phyloP scores from a whole-genome alignment of 2,113 vertebrate genomes.

The Archilochus colubris region DNA sequence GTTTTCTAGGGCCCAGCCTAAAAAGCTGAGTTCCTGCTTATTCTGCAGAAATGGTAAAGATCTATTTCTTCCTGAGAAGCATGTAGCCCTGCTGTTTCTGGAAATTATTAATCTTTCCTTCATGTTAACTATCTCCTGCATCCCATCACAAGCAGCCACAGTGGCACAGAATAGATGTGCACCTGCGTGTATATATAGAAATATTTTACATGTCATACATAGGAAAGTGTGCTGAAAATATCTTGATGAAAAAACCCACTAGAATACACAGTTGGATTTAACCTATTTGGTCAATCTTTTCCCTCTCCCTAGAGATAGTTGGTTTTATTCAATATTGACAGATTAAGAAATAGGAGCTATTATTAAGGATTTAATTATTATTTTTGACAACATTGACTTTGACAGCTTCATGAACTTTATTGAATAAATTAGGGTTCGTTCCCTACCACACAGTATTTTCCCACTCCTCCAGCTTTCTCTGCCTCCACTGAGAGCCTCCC shows the following conservation, averaged over 20 bases:
- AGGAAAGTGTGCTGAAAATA: background rate
- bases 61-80: background rate
- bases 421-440: background rate
- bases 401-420: slow-evolving; percentile 4
- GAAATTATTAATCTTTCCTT: background rate
- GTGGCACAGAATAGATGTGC: background rate
- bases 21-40: background rate
- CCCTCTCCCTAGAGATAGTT: background rate
- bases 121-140: background rate
- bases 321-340: background rate
- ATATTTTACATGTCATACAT: background rate
- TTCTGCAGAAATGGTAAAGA: background rate
- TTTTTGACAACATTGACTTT: background rate
- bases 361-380: background rate
- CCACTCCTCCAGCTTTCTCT: background rate
- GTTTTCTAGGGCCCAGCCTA: background rate
- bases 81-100: background rate
- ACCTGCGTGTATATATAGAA: background rate
- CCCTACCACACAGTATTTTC: background rate
- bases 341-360: background rate
- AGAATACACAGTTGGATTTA: background rate
- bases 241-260: background rate
- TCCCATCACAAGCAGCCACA: background rate
- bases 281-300: background rate
- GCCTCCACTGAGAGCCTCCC: background rate